phyloP scores from a whole-genome alignment of 2,888 invertebrate species.

The Rhamnusium bicolor region DNA sequence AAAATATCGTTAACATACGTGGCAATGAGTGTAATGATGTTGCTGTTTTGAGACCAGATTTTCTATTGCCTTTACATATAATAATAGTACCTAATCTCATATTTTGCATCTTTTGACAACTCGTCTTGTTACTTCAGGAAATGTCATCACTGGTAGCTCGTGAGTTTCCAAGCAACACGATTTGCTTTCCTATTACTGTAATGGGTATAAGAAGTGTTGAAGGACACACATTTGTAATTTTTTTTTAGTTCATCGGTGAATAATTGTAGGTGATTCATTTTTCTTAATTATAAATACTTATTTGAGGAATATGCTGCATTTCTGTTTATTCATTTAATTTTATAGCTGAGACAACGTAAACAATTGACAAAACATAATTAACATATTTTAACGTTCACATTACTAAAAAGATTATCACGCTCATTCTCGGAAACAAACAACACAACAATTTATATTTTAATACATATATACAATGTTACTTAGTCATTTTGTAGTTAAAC shows the following conservation, averaged over 20 bases:
- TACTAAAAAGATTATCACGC: slow-evolving; percentile 13
- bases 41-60: no score
- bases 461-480: neutral
- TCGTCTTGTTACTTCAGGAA: no score
- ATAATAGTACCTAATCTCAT: no score
- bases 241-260: neutral
- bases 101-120: no score
- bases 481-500: neutral
- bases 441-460: neutral
- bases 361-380: slow-evolving; percentile 15
- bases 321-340: slow-evolving; percentile 1
- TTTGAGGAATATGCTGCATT: neutral
- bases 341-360: slow-evolving; percentile 14
- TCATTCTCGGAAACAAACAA: slow-evolving; percentile 10
- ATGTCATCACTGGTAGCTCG: no score
- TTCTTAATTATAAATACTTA: neutral
- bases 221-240: no score
- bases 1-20: no score
- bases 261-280: slow-evolving; percentile 8
- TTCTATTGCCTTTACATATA: no score
- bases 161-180: no score
- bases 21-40: no score
- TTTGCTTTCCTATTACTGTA: no score
- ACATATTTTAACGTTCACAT: slow-evolving; percentile 4
- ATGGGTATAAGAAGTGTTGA: no score